Base-by-base conservation (phyloP, 2,888 invertebrate genomes). In the Parelbella ahira region DNA sequence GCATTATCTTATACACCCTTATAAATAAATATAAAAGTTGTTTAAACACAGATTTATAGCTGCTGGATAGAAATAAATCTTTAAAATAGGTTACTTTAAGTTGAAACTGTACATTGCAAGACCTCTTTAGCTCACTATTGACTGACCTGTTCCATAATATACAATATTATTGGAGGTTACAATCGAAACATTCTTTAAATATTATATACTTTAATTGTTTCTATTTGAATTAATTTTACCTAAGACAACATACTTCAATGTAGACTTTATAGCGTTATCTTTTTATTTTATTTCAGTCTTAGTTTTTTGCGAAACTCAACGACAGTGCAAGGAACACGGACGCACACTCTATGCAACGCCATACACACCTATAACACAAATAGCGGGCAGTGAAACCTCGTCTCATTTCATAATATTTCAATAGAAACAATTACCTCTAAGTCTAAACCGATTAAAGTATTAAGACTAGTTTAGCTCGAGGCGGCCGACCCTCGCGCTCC, bases 261-360 rank as follows among this genome's bases (percentile, higher is more conserved):
- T 81, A 80, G 80, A 81, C 75, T 81, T 79, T 73, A 78, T 77
- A 82, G 79, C 70, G 82, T 82, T 74, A 82, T 83, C 75, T 74
- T 81, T 70, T 80, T 76, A 77, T 71, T 80, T 72, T 78, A 80
- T 80, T 72, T 88, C 88, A 88, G 88, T 88, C 88, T 88, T 87
- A 78, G 87, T 81, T 74, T 41, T 74, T 80, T 76, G 81, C 80
- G 77, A 80, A 79, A 83, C 78, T 76, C 77, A 69, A 72, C 70
- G 76, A 73, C 70, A 77, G 81, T 68, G 78, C 78, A 70, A 71
- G 78, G 76, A 71, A 68, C 70, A 68, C 74, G 71, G 68, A 60
- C 66, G 67, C 68, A 65, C 67, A 57, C 60, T 52, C 56, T 51
- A 58, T 50, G 57, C 55, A 52, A 60, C 55, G 61, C 53, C 63